Evolutionary conservation across 2,888 invertebrate genomes (phyloP), one percentile per base, ranked within the genome.

Genomic region (Lordiphosa fenestrarum): DNA sequence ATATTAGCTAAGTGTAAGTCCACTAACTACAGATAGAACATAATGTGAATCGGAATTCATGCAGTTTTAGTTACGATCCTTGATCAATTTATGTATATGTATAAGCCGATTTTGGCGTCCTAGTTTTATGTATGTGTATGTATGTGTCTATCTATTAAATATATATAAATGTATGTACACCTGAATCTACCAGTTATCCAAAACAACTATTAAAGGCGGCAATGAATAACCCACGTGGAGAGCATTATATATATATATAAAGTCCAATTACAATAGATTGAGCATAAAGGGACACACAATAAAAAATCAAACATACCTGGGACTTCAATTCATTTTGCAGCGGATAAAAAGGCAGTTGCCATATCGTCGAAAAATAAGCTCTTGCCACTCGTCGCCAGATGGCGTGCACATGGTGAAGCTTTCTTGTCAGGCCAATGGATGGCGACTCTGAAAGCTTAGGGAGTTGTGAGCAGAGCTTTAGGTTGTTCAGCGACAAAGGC

Each of bases 51-150:
- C 30, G 10, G 30, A 30, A 10, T 30, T 30, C 10, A 10, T 30
- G 9, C 30, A 30, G 30, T 30, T 30, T 30, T 30, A 30, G 30
- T 30, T 60, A 63, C 53, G 65, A 75, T 30, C 30, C 53, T 42
- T 60, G 62, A 73, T 64, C 30, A 9, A 30, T 50, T 38, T 61
- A 66, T 47, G 19, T 19, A 19, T 19, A 19, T 66, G 49, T 74
- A 66, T 51, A 66, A 60, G 66, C 66, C 73, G 60, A 58, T 66
- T 73, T 76, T 76, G 77, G 69, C 77, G 23, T 67, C 40, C 59
- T 69, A 73, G 63, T 76, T 73, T 57, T 66, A 76, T 58, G 33
- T 42, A 36, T 30, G 39, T 73, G 36, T 74, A 56, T 66, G 52
- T 64, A 33, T 69, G 15, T 40, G 19, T 40, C 40, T 40, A 49